Evolutionary conservation across 2,113 vertebrate genomes (phyloP).

Genomic region (Zapus hudsonius): DNA sequence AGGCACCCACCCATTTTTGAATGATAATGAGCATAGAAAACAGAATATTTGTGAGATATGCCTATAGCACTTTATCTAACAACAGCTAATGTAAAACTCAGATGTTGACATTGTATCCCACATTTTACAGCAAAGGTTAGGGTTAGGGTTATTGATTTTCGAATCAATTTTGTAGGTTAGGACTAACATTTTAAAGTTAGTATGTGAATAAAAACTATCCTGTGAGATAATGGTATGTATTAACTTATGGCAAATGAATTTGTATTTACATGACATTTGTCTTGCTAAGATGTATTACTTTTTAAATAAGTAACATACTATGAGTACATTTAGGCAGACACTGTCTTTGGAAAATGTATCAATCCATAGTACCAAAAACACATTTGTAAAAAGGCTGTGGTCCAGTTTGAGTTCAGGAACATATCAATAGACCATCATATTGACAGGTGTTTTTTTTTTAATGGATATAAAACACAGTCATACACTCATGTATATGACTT

Average conservation of each 20-base stretch:
- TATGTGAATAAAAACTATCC: neutral
- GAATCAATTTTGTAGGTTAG: neutral
- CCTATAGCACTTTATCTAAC: neutral
- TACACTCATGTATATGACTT: neutral
- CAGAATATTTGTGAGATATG: neutral
- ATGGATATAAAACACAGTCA: neutral
- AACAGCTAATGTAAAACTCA: conserved; percentile 3
- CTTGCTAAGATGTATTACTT: neutral
- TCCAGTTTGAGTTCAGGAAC: neutral
- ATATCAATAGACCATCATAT: neutral
- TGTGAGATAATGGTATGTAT: conserved; percentile 22
- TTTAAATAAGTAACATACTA: neutral
- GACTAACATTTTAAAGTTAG: conserved; percentile 31
- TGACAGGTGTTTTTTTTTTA: conserved; percentile 30
- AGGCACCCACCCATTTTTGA: neutral
- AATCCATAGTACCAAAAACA: neutral
- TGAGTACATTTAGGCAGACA: neutral
- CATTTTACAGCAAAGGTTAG: neutral
- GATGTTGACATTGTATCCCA: conserved; percentile 6
- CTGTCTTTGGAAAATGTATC: neutral
- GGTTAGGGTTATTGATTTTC: conserved; percentile 30
- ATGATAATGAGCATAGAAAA: conserved; percentile 10
- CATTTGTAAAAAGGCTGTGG: neutral
- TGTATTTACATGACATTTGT: neutral
- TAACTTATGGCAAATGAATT: neutral